Conservation (phyloP, 2,113 vertebrate genomes). For the Burhinus bistriatus region DNA sequence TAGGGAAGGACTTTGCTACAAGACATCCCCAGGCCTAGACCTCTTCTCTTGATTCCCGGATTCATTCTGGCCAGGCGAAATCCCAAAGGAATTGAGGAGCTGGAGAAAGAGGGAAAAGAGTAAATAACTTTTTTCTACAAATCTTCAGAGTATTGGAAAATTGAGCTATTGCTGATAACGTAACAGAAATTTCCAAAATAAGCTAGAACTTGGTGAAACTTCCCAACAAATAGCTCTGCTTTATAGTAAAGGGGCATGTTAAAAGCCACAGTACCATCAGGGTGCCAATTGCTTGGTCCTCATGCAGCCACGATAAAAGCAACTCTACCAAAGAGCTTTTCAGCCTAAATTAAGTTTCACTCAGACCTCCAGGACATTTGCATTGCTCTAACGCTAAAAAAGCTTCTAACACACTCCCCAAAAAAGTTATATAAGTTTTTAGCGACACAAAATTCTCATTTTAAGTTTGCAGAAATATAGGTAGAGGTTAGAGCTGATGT, state of each 20-base stretch:
- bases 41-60: neutral
- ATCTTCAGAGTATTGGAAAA: neutral
- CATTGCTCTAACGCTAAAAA: neutral
- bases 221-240: neutral
- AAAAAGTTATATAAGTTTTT: neutral
- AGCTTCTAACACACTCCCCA: fast-evolving
- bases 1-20: neutral
- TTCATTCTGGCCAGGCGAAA: neutral
- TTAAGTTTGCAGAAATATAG: neutral
- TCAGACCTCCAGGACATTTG: neutral
- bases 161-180: fast-evolving
- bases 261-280: neutral
- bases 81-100: neutral
- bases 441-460: neutral
- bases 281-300: neutral
- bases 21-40: neutral
- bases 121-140: neutral
- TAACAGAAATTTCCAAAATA: neutral
- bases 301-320: neutral
- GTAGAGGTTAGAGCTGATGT: neutral
- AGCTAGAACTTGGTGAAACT: neutral
- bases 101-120: neutral
- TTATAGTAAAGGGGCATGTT: neutral
- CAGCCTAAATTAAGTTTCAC: neutral
- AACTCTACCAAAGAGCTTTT: neutral